A percentile compares a stretch with the other conserved stretches of the same genome.
Conservation (phyloP, 2,113 vertebrate genomes). For the Tachysurus fulvidraco region DNA sequence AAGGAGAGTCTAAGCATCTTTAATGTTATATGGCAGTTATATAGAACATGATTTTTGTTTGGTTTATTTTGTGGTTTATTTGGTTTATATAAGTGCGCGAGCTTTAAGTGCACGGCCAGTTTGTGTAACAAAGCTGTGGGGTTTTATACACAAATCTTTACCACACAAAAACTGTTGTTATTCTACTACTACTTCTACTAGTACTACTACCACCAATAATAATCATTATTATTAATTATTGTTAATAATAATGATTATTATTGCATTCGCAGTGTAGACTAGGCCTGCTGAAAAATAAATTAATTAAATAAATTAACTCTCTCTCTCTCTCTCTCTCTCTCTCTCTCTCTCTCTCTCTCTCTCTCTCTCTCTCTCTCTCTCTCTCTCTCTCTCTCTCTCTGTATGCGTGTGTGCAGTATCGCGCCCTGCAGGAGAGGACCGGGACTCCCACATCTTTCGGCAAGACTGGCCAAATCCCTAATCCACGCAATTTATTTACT, state of each 20-base stretch:
- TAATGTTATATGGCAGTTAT: background rate
- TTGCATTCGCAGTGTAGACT: background rate
- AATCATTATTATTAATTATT: background rate
- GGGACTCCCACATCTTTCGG: slow-evolving; percentile 55
- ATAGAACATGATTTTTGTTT: background rate
- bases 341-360: background rate
- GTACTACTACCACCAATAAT: background rate
- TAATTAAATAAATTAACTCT: background rate
- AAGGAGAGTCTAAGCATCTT: background rate
- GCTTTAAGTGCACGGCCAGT: background rate
- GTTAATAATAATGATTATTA: background rate
- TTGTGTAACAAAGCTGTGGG: background rate
- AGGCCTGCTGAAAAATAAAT: background rate
- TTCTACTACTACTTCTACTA: background rate
- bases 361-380: background rate
- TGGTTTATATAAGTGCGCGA: background rate
- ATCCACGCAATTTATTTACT: slow-evolving; percentile 53
- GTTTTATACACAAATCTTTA: background rate
- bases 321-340: background rate
- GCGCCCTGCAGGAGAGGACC: slow-evolving; percentile 32
- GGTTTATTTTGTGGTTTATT: background rate
- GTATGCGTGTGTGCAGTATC: slow-evolving; percentile 1
- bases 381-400: background rate
- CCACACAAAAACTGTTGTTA: background rate
- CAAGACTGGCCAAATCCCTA: slow-evolving; percentile 46